Evolutionary conservation across 2,888 invertebrate species (phyloP), one percentile per base, ranked within the genome.

Genomic region (Lithophane ornitopus): DNA sequence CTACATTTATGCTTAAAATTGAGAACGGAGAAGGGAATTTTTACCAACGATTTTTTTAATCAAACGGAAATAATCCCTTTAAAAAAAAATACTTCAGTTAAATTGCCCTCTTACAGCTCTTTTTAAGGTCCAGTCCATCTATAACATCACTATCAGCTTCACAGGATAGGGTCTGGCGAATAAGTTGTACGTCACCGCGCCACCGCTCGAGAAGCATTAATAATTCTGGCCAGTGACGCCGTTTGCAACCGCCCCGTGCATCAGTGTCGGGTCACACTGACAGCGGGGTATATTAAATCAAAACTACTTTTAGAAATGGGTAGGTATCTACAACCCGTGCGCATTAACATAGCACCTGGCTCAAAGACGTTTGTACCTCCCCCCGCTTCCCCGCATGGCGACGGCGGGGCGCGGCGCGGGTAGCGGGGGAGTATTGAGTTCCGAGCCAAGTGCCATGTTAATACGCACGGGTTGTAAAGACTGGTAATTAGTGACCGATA

Each of bases 151-250:
- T 76, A 69, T 74, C 69, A 59, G 41, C 46, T 54, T 16, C 68
- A 49, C 52, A 65, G 78, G 28, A 66, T 62, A 61, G 44, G 67
- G 70, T 78, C 70, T 73, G 63, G 70, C 72, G 74, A 74, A 68
- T 80, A 85, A 80, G 81, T 85, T 79, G 67, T 66, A 84, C 82
- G 63, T 85, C 85, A 78, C 82, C 69, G 61, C 72, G 52, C 22
- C 22, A 66, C 22, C 79, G 62, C 82, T 79, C 73, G 70, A 44
- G 70, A 14, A 61, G 28, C 77, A 89, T 89, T 84, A 86, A 89
- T 89, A 87, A 89, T 89, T 86, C 87, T 71, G 39, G 28, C 16
- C 63, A 61, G 74, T 66, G 77, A 80, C 76, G 74, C 73, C 82
- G 80, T 76, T 82, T 82, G 65, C 81, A 75, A 80, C 74, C 74